Percentiles rank a stretch among this genome's conserved stretches.
Evolutionary conservation across 2,888 invertebrate species (phyloP).

Genomic region (Elegia similella): DNA sequence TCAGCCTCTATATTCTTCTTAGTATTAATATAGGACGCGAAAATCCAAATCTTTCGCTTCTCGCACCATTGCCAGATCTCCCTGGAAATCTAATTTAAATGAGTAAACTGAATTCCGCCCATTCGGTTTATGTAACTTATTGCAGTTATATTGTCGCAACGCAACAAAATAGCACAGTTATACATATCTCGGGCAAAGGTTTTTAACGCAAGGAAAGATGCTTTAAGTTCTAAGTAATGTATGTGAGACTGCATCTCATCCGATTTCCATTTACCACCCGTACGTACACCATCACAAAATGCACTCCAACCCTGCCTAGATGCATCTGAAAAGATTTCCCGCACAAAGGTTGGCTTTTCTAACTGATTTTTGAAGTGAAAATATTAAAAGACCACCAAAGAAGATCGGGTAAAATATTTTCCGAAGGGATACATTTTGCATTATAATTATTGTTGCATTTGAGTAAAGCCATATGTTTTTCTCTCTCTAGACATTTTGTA

Average conservation of each 20-base stretch:
- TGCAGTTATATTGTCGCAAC: constrained; percentile 22
- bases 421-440: not conserved
- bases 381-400: not conserved
- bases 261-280: not conserved
- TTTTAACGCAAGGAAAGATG: not conserved
- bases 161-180: not conserved
- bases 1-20: constrained; percentile 24
- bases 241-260: not conserved
- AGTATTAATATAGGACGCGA: constrained; percentile 24
- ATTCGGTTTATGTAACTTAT: constrained; percentile 24
- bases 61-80: constrained; percentile 28
- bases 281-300: not conserved
- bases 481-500: not conserved
- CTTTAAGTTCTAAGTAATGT: not conserved
- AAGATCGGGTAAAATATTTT: not conserved
- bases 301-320: not conserved
- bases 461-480: not conserved
- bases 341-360: not conserved
- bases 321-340: not conserved
- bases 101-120: constrained; percentile 21
- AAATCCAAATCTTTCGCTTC: constrained; percentile 21
- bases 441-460: not conserved
- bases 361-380: not conserved
- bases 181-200: not conserved
- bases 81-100: constrained; percentile 21